phyloP scores from a whole-genome alignment of 2,113 vertebrate species.

The Nothobranchius kuhntae region DNA sequence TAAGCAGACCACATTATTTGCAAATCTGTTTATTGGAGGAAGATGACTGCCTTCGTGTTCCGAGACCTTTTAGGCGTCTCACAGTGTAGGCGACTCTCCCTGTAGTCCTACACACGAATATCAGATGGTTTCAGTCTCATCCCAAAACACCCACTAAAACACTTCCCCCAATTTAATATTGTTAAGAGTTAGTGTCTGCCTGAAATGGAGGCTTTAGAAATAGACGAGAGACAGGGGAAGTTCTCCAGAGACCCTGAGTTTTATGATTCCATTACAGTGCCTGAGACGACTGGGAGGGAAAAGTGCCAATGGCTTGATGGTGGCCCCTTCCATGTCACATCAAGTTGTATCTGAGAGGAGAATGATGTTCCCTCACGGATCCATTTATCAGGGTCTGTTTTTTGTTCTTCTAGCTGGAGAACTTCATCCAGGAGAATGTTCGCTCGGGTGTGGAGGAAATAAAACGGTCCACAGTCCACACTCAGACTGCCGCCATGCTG shows the following conservation, averaged over 20 bases:
- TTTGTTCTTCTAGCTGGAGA: conserved; percentile 74
- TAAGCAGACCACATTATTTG: conserved; percentile 46
- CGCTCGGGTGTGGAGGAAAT: conserved; percentile 75
- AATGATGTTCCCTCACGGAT: not conserved
- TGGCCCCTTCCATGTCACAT: conserved; percentile 17
- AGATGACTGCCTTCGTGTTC: conserved; percentile 56
- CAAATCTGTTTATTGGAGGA: conserved; percentile 50
- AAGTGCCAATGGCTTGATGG: not conserved
- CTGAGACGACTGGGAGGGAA: conserved; percentile 19
- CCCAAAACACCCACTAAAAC: conserved; percentile 22
- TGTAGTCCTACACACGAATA: conserved; percentile 24
- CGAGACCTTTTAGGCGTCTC: conserved; percentile 40
- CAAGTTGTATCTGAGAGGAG: conserved; percentile 9
- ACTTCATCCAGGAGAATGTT: conserved; percentile 77
- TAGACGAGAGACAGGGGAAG: not conserved
- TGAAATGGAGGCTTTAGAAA: conserved; percentile 20
- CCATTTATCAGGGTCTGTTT: conserved; percentile 20
- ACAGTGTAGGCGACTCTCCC: conserved; percentile 18
- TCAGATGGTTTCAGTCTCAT: conserved; percentile 6
- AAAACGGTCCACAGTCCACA: conserved; percentile 71
- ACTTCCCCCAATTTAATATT: conserved; percentile 20
- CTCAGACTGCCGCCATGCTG: conserved; percentile 77
- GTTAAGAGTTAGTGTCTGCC: conserved; percentile 15
- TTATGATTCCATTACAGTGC: conserved; percentile 13
- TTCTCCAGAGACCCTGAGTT: not conserved